phyloP scores from a whole-genome alignment of 92 coral and sea anemone genomes.

The Parazoanthus swiftii region DNA sequence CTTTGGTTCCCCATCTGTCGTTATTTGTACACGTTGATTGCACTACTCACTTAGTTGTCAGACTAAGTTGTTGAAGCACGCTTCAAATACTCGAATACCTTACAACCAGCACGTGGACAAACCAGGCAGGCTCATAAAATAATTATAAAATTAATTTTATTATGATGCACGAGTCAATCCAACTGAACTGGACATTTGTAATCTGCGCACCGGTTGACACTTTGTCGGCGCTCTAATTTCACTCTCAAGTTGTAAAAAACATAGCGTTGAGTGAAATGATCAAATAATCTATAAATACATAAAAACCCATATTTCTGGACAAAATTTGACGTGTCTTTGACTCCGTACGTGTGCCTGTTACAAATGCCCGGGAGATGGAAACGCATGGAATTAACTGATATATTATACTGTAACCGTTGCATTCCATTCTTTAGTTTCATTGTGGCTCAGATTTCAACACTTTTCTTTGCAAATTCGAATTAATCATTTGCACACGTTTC shows the following conservation, averaged over 20 bases:
- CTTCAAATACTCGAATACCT: background rate
- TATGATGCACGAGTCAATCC: too few relatives aligned
- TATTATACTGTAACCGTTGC: constrained; percentile 20
- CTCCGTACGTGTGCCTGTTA: constrained; percentile 16
- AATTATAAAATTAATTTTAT: background rate
- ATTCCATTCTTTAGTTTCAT: constrained; percentile 24
- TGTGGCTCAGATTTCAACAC: constrained; percentile 1
- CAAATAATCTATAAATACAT: background rate
- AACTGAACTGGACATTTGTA: too few relatives aligned
- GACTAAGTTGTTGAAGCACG: constrained; percentile 16
- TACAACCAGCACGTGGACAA: constrained; percentile 7
- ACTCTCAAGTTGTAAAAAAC: background rate
- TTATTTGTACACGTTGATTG: background rate
- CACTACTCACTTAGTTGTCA: background rate
- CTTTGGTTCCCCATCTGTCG: constrained; percentile 10
- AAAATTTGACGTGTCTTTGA: background rate
- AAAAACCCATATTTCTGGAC: background rate
- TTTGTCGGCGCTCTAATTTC: background rate
- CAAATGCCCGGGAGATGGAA: constrained; percentile 16
- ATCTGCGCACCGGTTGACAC: background rate
- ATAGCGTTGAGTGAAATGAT: background rate
- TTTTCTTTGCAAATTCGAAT: constrained; percentile 18
- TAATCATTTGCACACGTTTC: constrained; percentile 13
- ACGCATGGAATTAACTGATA: constrained; percentile 24
- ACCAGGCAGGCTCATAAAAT: constrained; percentile 10